Percentiles rank a stretch among this genome's conserved stretches.
These are phyloP conservation scores for Trisateles emortualis DNA, from an alignment of 2,888 invertebrate genomes.

Conservation along the genomic window DNA sequence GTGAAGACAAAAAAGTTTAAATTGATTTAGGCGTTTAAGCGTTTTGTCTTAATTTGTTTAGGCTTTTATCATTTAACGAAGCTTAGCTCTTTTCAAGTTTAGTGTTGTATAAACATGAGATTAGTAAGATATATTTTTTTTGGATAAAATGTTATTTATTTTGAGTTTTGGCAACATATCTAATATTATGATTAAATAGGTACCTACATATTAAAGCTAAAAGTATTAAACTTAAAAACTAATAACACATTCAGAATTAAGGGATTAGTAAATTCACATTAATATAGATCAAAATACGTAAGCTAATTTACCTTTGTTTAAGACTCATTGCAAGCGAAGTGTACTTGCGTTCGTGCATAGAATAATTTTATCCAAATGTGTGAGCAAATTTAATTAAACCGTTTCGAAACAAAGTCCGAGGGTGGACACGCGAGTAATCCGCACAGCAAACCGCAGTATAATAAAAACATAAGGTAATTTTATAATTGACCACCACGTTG, in stretches of 20 bases:
- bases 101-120: conserved; percentile 17
- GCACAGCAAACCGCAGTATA: conserved; percentile 27
- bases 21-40: conserved; percentile 29
- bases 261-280: background rate
- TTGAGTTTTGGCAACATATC: background rate
- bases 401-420: conserved; percentile 16
- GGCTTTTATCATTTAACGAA: conserved; percentile 25
- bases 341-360: background rate
- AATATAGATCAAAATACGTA: background rate
- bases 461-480: conserved; percentile 51
- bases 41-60: conserved; percentile 22
- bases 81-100: conserved; percentile 30
- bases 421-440: conserved; percentile 8
- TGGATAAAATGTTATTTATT: background rate
- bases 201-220: too few species aligned
- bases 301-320: background rate
- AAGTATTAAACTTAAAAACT: background rate
- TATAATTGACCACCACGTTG: conserved; percentile 54
- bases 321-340: background rate
- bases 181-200: background rate
- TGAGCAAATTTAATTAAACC: conserved; percentile 20
- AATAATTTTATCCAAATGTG: background rate
- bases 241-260: background rate
- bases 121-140: conserved; percentile 10
- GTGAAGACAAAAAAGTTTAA: conserved; percentile 29